Percentiles rank a stretch among this genome's conserved stretches.
Evolutionary conservation across 2,797 vertebrate species (phyloP).

Genomic region (Selene dorsalis): DNA sequence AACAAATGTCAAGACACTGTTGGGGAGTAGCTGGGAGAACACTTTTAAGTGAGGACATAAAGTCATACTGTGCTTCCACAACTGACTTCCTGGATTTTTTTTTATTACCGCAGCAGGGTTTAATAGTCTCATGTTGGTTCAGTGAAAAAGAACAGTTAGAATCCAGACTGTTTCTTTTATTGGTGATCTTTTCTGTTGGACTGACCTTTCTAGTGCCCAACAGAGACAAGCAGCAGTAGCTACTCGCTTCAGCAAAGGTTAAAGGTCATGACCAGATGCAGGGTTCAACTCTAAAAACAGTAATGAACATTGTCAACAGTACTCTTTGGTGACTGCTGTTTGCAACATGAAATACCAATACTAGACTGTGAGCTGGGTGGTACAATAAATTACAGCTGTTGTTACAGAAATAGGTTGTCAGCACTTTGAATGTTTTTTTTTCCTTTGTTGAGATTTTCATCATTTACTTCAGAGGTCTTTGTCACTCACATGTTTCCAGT

Average conservation of each 20-base stretch:
- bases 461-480: not conserved
- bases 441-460: not conserved
- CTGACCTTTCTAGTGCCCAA: not conserved
- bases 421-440: not conserved
- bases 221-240: not conserved
- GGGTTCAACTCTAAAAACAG: not conserved
- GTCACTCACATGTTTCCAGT: slow-evolving; percentile 26
- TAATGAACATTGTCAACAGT: not conserved
- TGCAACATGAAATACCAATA: not conserved
- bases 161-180: not conserved
- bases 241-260: not conserved
- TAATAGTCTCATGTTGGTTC: not conserved
- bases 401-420: slow-evolving; percentile 4
- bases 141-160: not conserved
- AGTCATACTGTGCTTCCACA: slow-evolving; percentile 31
- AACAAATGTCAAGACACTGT: slow-evolving; percentile 31
- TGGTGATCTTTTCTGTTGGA: not conserved
- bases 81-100: not conserved
- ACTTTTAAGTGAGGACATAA: slow-evolving; percentile 62
- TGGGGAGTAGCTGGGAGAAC: slow-evolving; percentile 38
- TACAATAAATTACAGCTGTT: slow-evolving; percentile 5
- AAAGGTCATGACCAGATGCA: not conserved
- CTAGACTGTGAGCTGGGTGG: not conserved
- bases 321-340: not conserved
- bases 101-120: slow-evolving; percentile 19